A percentile compares a stretch with the other conserved stretches of the same genome.
phyloP scores from a whole-genome alignment of 53 echinoderm and acorn worm species.

The Antedon mediterranea region DNA sequence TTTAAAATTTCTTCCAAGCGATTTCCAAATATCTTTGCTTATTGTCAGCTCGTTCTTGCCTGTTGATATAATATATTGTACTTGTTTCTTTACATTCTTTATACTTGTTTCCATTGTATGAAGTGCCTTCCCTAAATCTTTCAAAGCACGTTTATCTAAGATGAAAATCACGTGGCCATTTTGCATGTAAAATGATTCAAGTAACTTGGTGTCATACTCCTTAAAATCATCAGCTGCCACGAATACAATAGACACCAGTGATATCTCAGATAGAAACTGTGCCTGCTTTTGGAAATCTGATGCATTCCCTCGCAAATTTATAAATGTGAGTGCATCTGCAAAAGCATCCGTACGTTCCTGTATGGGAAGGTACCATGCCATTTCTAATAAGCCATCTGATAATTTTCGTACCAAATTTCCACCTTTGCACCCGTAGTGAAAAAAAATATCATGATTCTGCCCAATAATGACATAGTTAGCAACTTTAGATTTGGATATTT shows the following conservation, averaged over 20 bases:
- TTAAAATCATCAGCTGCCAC: neutral
- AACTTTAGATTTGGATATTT: neutral
- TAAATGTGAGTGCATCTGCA: neutral
- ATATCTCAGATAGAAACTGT: neutral
- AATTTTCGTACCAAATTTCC: neutral
- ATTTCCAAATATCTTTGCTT: neutral
- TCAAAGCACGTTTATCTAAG: neutral
- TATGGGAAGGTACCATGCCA: neutral
- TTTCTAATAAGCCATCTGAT: neutral
- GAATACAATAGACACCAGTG: constrained; percentile 5
- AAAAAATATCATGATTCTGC: neutral
- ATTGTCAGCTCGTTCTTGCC: neutral
- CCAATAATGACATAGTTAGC: neutral
- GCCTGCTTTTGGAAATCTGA: neutral
- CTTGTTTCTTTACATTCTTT: neutral
- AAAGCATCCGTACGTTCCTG: neutral
- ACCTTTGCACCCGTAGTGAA: neutral
- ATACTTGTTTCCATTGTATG: neutral
- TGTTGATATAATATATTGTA: neutral
- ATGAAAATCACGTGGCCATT: neutral
- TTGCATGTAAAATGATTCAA: neutral
- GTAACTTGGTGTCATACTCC: neutral
- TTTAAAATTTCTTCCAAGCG: neutral
- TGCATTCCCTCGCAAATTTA: constrained; percentile 9
- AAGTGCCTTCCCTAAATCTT: neutral